Base-by-base conservation (phyloP, 2,888 invertebrate species). In the Acanthacorydalis orientalis region DNA sequence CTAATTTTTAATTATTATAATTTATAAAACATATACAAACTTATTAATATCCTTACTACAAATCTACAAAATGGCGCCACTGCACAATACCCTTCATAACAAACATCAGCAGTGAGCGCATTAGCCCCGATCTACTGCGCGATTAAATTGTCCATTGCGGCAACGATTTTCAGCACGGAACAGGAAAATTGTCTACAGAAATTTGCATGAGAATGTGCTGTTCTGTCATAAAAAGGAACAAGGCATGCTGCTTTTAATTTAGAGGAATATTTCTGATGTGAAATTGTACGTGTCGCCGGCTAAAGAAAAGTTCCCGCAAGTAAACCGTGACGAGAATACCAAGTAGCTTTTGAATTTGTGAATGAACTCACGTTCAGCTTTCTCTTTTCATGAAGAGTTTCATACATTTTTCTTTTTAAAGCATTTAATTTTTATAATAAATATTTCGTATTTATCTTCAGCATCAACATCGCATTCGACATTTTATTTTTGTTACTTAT, bases 131-230 rank as follows among this genome's bases (percentile, higher is more conserved):
- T 44, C 49, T 46, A 50, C 43, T 52, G 50, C 51, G 46, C 43
- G 49, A 59, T 57, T 60, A 61, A 61, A 61, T 62, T 60, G 58
- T 57, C 53, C 53, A 45, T 47, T n/a, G 23, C 43, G 23, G 35
- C 14, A 50, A 43, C 49, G 39, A 42, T 43, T 15, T 31, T 38
- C 41, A 41, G 43, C 45, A 14, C 11, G 41, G 48, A 51, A 52
- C 54, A 52, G 53, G 58, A 55, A 63, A 63, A 62, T 64, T 62
- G 62, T 61, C 62, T 60, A 55, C 49, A 49, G 53, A 49, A 42
- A 64, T 64, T 64, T 64, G 62, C 64, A 64, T 64, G 57, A 63
- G 60, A 64, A 62, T 61, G 55, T 43, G 50, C 50, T 46, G 45
- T 46, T 40, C 50, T 51, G 48, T 52, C 44, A 39, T 14, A 33